Conservation (phyloP, 1,140 invertebrate genomes). For the Meloidogyne floridensis region DNA sequence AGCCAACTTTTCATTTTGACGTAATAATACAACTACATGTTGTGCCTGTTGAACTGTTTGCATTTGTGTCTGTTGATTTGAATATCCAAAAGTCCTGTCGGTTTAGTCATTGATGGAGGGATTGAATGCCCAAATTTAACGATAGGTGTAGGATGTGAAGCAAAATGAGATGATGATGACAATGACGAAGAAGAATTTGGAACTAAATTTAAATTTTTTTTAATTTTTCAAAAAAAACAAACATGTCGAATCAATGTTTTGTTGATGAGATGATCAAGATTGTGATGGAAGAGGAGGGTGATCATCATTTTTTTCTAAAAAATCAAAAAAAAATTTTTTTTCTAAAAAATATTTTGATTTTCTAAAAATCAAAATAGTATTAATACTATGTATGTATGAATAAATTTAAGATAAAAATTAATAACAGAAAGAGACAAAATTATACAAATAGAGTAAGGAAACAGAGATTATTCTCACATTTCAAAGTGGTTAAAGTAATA, state of each 20-base stretch:
- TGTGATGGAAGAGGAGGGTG: not conserved
- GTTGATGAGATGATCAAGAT: not conserved
- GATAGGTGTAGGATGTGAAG: not conserved
- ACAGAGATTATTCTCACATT: too few relatives aligned
- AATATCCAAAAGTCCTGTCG: not conserved
- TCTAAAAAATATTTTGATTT: too few relatives aligned
- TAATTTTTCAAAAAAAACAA: not conserved
- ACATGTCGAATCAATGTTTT: not conserved
- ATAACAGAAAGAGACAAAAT: too few relatives aligned
- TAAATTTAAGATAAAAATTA: too few relatives aligned
- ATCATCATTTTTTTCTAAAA: too few relatives aligned
- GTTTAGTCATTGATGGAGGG: not conserved
- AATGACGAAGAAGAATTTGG: too few relatives aligned
- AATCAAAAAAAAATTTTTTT: too few relatives aligned
- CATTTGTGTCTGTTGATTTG: not conserved
- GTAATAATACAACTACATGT: not conserved
- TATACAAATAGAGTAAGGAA: too few relatives aligned
- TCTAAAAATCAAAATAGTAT: too few relatives aligned
- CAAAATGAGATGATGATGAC: not conserved
- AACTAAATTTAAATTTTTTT: too few relatives aligned
- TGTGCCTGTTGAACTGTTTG: slow-evolving; percentile 1
- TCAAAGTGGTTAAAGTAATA: too few relatives aligned
- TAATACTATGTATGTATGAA: too few relatives aligned
- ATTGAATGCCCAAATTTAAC: not conserved
- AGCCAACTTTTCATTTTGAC: slow-evolving; percentile 21